Evolutionary conservation across 1,140 invertebrate genomes (phyloP).

Genomic region (Drosophila lini): DNA sequence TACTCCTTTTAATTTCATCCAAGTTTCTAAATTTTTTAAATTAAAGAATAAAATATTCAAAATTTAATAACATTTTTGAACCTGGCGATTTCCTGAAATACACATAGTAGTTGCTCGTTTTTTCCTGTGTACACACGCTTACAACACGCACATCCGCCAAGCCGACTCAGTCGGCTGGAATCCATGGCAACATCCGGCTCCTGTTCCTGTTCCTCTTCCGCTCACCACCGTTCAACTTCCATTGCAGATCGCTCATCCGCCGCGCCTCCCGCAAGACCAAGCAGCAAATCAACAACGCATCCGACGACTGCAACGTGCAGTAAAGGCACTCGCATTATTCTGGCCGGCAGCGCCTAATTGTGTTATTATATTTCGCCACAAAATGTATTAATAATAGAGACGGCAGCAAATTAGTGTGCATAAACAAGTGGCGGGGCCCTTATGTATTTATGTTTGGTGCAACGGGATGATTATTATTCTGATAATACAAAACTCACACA

Average conservation of each 20-base stretch:
- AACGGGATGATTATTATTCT: constrained; percentile 23
- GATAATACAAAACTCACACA: constrained; percentile 28
- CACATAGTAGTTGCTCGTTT: neutral
- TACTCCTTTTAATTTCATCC: neutral
- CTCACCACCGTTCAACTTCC: constrained; percentile 1
- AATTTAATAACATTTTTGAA: neutral
- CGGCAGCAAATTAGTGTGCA: constrained; percentile 39
- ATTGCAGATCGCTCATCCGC: constrained; percentile 89
- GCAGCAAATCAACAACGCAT: constrained; percentile 90
- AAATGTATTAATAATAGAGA: constrained; percentile 40
- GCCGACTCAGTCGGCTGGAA: constrained; percentile 7
- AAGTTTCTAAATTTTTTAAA: neutral
- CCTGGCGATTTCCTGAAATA: neutral
- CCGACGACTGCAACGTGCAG: constrained; percentile 90
- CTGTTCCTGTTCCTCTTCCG: constrained; percentile 1
- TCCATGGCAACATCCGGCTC: constrained; percentile 15
- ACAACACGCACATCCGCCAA: constrained; percentile 7
- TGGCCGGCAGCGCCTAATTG: constrained; percentile 29
- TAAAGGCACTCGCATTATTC: constrained; percentile 84
- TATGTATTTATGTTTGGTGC: constrained; percentile 34
- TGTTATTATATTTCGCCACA: constrained; percentile 30
- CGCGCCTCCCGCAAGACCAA: constrained; percentile 91
- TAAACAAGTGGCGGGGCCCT: constrained; percentile 34
- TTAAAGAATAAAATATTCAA: neutral
- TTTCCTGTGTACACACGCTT: neutral